Conservation (phyloP, 2,797 vertebrate species). For the Mormyrops attenuatus region DNA sequence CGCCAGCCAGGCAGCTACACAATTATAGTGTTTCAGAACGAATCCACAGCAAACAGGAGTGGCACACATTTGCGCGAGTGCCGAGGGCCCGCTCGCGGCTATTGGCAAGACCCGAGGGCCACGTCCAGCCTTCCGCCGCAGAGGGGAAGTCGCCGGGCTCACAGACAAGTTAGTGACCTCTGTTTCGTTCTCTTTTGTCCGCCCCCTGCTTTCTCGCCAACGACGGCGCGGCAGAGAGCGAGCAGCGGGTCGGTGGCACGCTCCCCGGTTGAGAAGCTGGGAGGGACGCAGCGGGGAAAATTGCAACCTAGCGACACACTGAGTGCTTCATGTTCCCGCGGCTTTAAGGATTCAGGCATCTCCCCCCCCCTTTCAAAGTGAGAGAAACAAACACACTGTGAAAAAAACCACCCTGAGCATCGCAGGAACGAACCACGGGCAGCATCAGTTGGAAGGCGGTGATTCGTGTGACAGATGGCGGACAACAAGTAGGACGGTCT, state of each 20-base stretch:
- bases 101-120: neutral
- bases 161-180: neutral
- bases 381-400: neutral
- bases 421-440: neutral
- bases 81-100: neutral
- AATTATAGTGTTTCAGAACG: conserved; percentile 17
- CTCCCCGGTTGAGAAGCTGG: neutral
- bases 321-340: neutral
- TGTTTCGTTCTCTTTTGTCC: neutral
- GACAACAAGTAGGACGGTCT: neutral
- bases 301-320: neutral
- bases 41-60: neutral
- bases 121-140: neutral
- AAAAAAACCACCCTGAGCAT: neutral
- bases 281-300: neutral
- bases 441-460: neutral
- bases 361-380: neutral
- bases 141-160: neutral
- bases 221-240: neutral
- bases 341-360: neutral
- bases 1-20: neutral
- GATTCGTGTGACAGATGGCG: neutral
- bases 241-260: neutral
- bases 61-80: neutral
- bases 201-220: neutral